Percentiles rank a stretch among this genome's conserved stretches.
Evolutionary conservation across 2,797 vertebrate species (phyloP).

Genomic region (Arnoldichthys spilopterus): DNA sequence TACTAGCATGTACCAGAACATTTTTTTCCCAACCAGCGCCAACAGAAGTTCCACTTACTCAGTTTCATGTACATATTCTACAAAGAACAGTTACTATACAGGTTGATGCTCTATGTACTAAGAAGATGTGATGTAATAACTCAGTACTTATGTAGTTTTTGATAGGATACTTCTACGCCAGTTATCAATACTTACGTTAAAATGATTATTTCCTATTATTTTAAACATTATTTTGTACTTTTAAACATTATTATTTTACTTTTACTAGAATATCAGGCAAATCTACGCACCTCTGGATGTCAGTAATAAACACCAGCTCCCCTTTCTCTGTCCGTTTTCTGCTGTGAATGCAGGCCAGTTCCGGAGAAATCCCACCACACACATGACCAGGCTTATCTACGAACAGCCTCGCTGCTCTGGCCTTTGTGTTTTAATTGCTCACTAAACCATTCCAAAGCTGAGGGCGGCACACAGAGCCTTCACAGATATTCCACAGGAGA

Average conservation of each 20-base stretch:
- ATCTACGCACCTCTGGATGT: background rate
- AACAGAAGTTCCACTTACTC: background rate
- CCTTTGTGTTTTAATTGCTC: conserved; percentile 29
- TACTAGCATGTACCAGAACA: background rate
- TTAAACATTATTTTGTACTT: no score
- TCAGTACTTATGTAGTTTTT: no score
- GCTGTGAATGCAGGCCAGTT: conserved; percentile 13
- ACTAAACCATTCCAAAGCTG: conserved; percentile 24
- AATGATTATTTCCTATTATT: no score
- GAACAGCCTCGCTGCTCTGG: background rate
- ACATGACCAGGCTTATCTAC: conserved; percentile 27
- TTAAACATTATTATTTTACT: no score
- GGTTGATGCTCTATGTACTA: no score
- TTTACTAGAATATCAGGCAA: no score
- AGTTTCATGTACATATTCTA: background rate
- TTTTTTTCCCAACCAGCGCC: background rate
- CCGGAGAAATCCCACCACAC: conserved; percentile 19
- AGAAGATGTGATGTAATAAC: no score
- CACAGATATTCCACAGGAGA: conserved; percentile 13
- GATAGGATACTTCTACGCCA: no score
- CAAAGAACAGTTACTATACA: no score
- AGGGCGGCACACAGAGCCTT: background rate
- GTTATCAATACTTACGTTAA: no score
- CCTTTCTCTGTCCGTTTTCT: background rate
- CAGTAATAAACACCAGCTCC: background rate